Evolutionary conservation across 2,888 invertebrate species (phyloP), one percentile per base, ranked within the genome.

Genomic region (Acrocyrtus sp.): DNA sequence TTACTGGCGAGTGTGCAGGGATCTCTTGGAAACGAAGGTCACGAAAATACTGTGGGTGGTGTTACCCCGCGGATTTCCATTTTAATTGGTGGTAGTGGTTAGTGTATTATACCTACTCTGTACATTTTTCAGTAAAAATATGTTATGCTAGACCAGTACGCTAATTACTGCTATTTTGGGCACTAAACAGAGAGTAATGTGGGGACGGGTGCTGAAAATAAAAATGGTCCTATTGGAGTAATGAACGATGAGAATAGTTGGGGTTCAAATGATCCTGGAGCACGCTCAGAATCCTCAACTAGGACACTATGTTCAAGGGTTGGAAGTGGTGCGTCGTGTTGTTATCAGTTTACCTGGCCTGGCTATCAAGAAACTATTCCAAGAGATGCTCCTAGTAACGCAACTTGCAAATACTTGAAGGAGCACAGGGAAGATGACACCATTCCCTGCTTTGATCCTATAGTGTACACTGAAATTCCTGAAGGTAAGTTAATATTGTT

Each of bases 311-410:
- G 62, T 43, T n/a, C n/a, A n/a, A n/a, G n/a, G n/a, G n/a, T n/a
- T n/a, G 17, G 4, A 43, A 6, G 15, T 10, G 50, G 57, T 1
- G 12, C 61, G 12, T 51, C 50, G 6, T 73, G 73, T 26, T 73
- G 73, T n/a, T 73, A 19, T 26, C 73, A 73, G 48, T 73, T 62
- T 29, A 73, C 73, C 1, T 73, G 73, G 73, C 47, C 54, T 19
- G 67, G 73, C 21, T 47, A 50, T 12, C 1, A 8, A 17, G 43
- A 29, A n/a, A 54, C 1, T 1, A 50, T 57, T 58, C 63, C 63
- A 2, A 5, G 17, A 24, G n/a, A 15, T 3, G 26, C 48, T 5
- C 50, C 65, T 8, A 29, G 22, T 4, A 69, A 69, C 24, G 43
- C 70, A 2, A 75, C 74, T 41, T 75, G 74, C 24, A 70, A 66